Conservation (phyloP, 2,888 invertebrate species). For the Myathropa florea region DNA sequence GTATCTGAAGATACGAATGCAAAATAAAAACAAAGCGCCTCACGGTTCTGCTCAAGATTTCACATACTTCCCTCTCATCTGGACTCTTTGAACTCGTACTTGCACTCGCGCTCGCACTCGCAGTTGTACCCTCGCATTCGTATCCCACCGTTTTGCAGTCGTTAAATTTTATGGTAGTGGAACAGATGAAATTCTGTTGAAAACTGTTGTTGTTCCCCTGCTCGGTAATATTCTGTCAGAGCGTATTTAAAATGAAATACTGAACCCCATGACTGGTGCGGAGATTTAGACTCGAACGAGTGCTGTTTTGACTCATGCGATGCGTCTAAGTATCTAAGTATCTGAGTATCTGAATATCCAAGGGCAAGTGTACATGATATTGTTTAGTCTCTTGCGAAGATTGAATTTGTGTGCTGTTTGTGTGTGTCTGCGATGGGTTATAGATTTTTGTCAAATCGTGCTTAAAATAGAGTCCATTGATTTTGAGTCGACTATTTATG, state of each 20-base stretch:
- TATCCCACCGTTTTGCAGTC: conserved; percentile 3
- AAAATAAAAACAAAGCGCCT: neutral
- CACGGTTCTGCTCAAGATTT: neutral
- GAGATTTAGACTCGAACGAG: neutral
- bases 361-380: neutral
- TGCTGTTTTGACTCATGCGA: neutral
- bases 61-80: neutral
- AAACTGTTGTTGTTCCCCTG: neutral
- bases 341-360: neutral
- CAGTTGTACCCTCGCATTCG: neutral
- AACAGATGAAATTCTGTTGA: neutral
- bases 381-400: neutral
- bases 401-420: neutral
- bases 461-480: conserved; percentile 1
- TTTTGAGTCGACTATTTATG: neutral
- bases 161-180: conserved; percentile 13
- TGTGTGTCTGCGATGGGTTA: neutral
- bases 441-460: neutral
- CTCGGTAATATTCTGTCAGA: neutral
- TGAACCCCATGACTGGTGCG: neutral
- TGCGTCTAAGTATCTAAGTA: neutral
- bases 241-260: neutral
- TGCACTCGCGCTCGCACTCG: neutral
- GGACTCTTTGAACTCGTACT: neutral
- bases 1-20: conserved; percentile 1